Evolutionary conservation across 2,888 invertebrate genomes (phyloP).

Genomic region (Limnephilus lunatus): DNA sequence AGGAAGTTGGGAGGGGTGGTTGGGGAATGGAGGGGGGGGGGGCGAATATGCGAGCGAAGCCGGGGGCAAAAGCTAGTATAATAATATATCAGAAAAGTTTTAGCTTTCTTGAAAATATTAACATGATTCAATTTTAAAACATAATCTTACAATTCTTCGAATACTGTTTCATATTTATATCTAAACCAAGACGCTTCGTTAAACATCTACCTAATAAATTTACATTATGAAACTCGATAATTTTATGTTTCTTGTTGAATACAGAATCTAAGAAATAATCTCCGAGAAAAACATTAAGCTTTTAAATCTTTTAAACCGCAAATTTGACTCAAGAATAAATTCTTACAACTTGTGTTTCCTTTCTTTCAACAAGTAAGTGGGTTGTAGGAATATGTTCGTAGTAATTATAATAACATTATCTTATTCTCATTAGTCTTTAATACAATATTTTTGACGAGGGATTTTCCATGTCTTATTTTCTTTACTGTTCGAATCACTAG

Average conservation of each 20-base stretch:
- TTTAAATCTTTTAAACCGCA: not conserved
- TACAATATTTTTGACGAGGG: not conserved
- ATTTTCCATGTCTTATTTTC: too few species aligned
- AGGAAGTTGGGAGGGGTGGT: too few species aligned
- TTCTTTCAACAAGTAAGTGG: not conserved
- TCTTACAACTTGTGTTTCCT: not conserved
- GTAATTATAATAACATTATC: not conserved
- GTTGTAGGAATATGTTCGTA: not conserved
- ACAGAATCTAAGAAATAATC: not conserved
- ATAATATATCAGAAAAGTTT: not conserved
- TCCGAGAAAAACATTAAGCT: not conserved
- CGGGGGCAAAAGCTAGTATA: too few species aligned
- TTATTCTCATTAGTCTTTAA: not conserved
- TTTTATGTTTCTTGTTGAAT: not conserved
- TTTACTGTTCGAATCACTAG: not conserved
- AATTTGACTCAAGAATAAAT: not conserved
- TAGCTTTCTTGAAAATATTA: not conserved
- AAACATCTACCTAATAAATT: not conserved
- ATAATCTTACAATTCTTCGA: not conserved
- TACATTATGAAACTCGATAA: not conserved
- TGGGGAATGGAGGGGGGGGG: too few species aligned
- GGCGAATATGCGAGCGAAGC: too few species aligned
- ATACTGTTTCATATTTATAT: not conserved
- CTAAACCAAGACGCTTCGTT: not conserved
- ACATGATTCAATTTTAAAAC: not conserved